These are phyloP conservation scores for Eurystomus glaucurus DNA, from an alignment of 2,797 vertebrate species.

Conservation along the genomic window DNA sequence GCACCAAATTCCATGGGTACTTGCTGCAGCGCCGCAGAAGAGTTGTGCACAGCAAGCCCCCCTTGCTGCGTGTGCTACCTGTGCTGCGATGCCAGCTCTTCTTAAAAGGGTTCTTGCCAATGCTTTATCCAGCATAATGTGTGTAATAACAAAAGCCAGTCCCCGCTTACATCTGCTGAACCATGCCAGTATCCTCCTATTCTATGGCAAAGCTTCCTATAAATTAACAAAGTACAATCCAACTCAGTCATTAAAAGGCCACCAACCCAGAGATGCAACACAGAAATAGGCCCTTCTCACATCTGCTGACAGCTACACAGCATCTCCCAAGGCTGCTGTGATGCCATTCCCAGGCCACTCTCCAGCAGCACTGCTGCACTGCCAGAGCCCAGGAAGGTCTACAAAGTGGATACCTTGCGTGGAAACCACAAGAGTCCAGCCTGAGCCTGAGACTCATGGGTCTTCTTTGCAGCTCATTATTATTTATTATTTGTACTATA, in stretches of 20 bases:
- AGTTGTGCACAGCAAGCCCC: neutral
- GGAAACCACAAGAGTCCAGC: neutral
- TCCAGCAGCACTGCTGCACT: neutral
- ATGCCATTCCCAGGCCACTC: neutral
- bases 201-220: neutral
- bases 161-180: neutral
- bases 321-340: neutral
- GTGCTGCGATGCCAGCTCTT: neutral
- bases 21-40: neutral
- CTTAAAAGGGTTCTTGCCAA: neutral
- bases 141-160: neutral
- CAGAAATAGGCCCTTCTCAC: neutral
- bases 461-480: conserved; percentile 44
- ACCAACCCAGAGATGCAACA: neutral
- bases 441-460: neutral
- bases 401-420: accelerated
- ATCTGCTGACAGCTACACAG: neutral
- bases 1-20: accelerated
- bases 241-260: neutral
- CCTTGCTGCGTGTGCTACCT: neutral
- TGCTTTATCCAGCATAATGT: neutral
- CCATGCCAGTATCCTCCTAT: neutral
- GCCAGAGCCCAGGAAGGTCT: neutral
- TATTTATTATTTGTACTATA: conserved; percentile 65
- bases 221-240: neutral